These are phyloP conservation scores for Pteropus rufus DNA, from an alignment of 2,797 vertebrate genomes.

Conservation along the genomic window DNA sequence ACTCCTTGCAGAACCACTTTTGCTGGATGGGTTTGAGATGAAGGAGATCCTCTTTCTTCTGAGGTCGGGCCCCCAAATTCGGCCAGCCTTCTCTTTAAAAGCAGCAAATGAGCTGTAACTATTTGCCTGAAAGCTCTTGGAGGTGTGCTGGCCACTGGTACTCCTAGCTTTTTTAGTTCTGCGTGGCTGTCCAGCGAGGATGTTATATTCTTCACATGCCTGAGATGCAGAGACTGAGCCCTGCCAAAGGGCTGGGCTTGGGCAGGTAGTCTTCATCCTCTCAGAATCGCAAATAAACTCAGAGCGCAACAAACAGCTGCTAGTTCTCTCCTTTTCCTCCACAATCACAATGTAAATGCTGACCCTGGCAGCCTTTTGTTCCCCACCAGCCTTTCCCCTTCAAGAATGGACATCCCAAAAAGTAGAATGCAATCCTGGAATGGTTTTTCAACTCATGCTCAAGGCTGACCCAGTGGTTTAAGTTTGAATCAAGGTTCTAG, in stretches of 20 bases:
- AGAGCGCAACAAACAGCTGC: background rate
- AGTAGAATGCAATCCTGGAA: background rate
- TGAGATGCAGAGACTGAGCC: background rate
- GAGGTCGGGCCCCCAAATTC: background rate
- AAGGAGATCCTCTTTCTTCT: background rate
- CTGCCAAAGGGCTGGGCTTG: background rate
- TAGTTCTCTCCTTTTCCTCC: background rate
- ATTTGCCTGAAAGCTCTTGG: background rate
- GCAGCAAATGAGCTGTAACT: background rate
- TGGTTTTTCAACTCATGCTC: background rate
- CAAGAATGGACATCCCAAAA: background rate
- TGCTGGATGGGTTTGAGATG: background rate
- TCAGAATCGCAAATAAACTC: background rate
- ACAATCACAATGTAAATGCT: background rate
- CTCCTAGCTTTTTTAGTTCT: background rate
- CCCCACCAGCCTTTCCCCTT: background rate
- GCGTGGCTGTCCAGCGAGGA: background rate
- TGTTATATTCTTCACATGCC: rapidly evolving
- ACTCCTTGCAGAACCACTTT: background rate
- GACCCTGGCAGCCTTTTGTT: background rate
- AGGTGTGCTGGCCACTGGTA: background rate
- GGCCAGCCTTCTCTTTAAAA: background rate
- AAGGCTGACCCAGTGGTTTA: background rate
- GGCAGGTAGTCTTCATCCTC: background rate
- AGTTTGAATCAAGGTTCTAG: background rate